Evolutionary conservation across 1,140 invertebrate species (phyloP).

Genomic region (Orius insidiosus): DNA sequence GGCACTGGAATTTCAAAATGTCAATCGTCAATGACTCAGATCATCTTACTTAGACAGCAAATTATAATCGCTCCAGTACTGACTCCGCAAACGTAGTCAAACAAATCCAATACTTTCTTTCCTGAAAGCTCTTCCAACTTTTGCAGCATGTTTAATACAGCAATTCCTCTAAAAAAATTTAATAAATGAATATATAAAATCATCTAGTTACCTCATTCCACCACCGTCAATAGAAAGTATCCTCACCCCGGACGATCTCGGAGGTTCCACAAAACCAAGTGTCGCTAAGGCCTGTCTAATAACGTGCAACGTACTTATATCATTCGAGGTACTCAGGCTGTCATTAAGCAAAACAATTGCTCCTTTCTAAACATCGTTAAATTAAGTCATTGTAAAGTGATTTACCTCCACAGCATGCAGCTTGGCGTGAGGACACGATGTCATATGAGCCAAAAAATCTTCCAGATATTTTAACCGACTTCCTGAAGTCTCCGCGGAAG

Average conservation of each 20-base stretch:
- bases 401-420: no score
- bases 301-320: no score
- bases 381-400: no score
- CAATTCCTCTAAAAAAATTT: slow-evolving; percentile 40
- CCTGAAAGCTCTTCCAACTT: slow-evolving; percentile 56
- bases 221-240: slow-evolving; percentile 82
- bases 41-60: slow-evolving; percentile 37
- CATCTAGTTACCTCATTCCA: slow-evolving; percentile 41
- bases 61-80: slow-evolving; percentile 72
- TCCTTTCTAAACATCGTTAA: no score
- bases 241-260: slow-evolving; percentile 54
- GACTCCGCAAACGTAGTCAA: slow-evolving; percentile 84
- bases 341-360: no score
- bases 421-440: no score
- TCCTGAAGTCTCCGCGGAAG: no score
- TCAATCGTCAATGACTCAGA: neutral
- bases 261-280: slow-evolving; percentile 52
- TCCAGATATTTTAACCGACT: no score
- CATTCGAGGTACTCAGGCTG: no score
- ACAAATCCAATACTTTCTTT: slow-evolving; percentile 45
- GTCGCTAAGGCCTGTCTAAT: slow-evolving; percentile 26
- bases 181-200: slow-evolving; percentile 3
- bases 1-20: slow-evolving; percentile 29
- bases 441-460: no score
- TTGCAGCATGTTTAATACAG: slow-evolving; percentile 62